Evolutionary conservation across 2,797 vertebrate species (phyloP).

Genomic region (Diceros bicornis): DNA sequence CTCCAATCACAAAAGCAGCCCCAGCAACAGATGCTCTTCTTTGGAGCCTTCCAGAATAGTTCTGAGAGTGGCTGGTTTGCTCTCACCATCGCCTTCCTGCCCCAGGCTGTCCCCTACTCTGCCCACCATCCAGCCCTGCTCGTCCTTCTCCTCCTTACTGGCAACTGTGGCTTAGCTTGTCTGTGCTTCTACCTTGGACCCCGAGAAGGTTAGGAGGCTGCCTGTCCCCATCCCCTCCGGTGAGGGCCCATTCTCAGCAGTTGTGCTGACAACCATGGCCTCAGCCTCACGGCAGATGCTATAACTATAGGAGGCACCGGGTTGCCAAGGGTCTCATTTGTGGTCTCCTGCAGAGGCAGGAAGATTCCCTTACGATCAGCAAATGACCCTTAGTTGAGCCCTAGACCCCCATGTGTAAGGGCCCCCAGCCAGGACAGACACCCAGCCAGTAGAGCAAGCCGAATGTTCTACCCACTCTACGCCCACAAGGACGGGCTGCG

Average conservation of each 20-base stretch:
- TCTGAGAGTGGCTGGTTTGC: neutral
- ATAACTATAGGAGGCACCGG: neutral
- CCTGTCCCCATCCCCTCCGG: neutral
- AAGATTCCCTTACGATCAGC: neutral
- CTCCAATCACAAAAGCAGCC: neutral
- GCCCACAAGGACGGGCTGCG: neutral
- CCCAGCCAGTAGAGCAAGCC: fast-evolving
- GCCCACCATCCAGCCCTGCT: neutral
- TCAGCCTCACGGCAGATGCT: neutral
- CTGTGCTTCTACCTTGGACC: neutral
- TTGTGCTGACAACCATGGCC: neutral
- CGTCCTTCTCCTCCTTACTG: neutral
- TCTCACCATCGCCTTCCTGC: neutral
- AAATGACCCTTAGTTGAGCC: neutral
- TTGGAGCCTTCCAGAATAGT: neutral
- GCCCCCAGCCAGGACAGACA: neutral
- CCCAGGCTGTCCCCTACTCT: neutral
- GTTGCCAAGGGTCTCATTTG: neutral
- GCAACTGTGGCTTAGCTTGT: neutral
- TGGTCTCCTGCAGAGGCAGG: neutral
- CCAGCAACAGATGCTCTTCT: neutral
- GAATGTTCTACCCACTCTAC: neutral
- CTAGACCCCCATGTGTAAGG: neutral
- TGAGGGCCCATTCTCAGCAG: neutral
- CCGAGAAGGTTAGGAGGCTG: neutral